Evolutionary conservation across 2,113 vertebrate genomes (phyloP).

Genomic region (Leptobrachium ailaonicum): DNA sequence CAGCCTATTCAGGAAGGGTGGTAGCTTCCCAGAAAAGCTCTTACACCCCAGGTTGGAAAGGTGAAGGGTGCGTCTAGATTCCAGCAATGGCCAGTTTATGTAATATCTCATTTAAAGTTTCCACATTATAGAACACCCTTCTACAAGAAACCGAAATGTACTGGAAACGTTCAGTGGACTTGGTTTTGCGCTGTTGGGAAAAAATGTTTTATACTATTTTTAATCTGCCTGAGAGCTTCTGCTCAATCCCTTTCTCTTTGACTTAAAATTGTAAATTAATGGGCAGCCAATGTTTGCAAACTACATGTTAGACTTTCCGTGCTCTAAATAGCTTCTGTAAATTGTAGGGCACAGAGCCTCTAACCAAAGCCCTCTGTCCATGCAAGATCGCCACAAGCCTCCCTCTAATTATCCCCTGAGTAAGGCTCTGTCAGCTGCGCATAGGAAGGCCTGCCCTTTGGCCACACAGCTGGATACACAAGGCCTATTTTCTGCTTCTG

Average conservation of each 20-base stretch:
- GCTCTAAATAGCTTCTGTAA: constrained; percentile 14
- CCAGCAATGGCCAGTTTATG: too few species aligned
- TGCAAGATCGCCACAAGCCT: background rate
- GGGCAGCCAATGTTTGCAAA: background rate
- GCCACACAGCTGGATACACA: background rate
- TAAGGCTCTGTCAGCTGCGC: background rate
- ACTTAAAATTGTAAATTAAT: constrained; percentile 18
- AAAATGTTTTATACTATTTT: background rate
- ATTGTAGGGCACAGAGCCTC: background rate
- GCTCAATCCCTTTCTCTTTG: background rate
- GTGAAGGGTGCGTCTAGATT: too few species aligned
- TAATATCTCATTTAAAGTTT: too few species aligned
- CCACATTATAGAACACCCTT: too few species aligned
- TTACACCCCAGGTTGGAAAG: too few species aligned
- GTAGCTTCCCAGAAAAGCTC: too few species aligned
- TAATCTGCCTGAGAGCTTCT: background rate
- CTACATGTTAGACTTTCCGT: background rate
- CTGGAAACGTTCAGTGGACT: background rate
- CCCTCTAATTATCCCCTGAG: constrained; percentile 14
- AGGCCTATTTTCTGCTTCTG: background rate
- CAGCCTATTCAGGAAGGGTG: too few species aligned
- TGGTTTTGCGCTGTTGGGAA: too few species aligned
- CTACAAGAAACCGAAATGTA: too few species aligned
- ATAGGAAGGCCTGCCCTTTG: background rate
- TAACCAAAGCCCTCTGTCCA: background rate